phyloP scores from a whole-genome alignment of 2,113 vertebrate species.

The Protobothrops flavoviridis region DNA sequence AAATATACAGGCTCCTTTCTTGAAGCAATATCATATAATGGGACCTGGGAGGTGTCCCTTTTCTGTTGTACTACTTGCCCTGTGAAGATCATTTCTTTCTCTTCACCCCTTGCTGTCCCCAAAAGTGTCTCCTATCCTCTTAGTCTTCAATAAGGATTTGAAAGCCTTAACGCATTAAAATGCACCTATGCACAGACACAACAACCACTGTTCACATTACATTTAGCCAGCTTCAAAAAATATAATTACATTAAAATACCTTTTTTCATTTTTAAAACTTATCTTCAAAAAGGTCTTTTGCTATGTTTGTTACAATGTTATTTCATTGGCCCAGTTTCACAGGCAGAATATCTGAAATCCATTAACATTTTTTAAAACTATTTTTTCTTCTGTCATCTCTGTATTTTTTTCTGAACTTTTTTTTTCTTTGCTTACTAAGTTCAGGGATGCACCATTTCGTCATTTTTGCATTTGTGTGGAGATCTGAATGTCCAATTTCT shows the following conservation, averaged over 20 bases:
- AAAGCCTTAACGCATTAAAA: background rate
- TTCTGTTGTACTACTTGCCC: background rate
- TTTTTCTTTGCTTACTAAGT: background rate
- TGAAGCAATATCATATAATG: background rate
- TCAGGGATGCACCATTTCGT: background rate
- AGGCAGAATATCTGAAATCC: background rate
- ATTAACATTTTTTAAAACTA: background rate
- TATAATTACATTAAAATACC: background rate
- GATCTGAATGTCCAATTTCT: background rate
- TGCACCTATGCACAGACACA: background rate
- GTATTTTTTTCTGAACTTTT: background rate
- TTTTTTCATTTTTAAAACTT: background rate
- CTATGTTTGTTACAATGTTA: background rate
- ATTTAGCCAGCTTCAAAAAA: background rate
- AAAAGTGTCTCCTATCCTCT: background rate
- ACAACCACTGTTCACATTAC: background rate
- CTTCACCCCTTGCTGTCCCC: background rate
- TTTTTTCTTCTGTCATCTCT: background rate
- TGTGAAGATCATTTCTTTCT: background rate
- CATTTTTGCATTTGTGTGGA: background rate
- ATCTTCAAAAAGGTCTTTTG: background rate
- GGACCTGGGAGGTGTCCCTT: background rate
- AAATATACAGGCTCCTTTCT: background rate
- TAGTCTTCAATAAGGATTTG: background rate
- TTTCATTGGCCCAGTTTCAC: background rate